Conservation (phyloP, 2,797 vertebrate genomes). For the Rallus crepitans region DNA sequence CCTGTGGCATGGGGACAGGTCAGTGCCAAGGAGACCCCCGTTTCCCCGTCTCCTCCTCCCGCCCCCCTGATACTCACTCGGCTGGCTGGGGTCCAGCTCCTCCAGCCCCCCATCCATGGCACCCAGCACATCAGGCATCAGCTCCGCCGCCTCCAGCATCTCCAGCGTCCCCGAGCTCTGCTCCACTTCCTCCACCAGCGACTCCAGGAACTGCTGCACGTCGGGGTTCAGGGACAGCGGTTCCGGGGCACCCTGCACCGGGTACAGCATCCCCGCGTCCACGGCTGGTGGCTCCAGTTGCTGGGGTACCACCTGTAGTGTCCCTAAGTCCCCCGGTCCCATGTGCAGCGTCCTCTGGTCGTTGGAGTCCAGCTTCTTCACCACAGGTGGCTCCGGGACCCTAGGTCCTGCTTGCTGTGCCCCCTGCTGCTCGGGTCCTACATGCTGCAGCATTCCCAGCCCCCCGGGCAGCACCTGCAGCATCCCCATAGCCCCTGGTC, state of each 20-base stretch:
- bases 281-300: no score
- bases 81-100: background rate
- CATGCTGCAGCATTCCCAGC: background rate
- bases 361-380: background rate
- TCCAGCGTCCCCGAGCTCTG: accelerated
- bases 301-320: background rate
- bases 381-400: background rate
- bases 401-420: background rate
- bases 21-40: background rate
- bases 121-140: background rate
- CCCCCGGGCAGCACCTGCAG: background rate
- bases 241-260: background rate
- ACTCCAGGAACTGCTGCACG: background rate
- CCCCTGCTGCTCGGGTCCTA: background rate
- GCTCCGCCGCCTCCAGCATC: accelerated
- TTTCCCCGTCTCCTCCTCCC: no score
- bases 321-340: background rate
- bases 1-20: background rate
- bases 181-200: accelerated
- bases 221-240: background rate
- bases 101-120: accelerated
- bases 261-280: background rate
- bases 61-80: background rate
- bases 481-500: background rate
- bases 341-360: background rate